Percentiles rank a stretch among this genome's conserved stretches.
These are phyloP conservation scores for Venusia cambrica DNA, from an alignment of 2,888 invertebrate species.

Conservation along the genomic window DNA sequence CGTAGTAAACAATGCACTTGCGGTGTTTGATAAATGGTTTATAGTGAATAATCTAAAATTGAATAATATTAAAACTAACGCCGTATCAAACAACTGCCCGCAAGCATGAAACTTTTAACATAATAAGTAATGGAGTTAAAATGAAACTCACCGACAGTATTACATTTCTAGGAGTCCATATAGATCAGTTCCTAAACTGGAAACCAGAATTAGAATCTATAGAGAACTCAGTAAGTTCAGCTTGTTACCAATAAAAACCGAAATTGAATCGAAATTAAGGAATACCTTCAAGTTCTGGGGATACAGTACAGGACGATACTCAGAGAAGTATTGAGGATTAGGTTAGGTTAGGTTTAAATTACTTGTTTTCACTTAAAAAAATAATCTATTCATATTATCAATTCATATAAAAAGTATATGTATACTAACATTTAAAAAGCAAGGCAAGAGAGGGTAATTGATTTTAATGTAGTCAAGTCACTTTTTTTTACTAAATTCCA, in stretches of 20 bases:
- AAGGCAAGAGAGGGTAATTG: too few species aligned
- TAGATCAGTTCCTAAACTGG: slow-evolving; percentile 8
- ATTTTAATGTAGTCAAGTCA: too few species aligned
- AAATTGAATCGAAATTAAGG: background rate
- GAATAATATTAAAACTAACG: slow-evolving; percentile 1
- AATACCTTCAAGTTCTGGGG: slow-evolving; percentile 4
- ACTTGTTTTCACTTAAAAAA: too few species aligned
- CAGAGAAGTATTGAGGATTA: too few species aligned
- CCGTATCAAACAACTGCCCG: background rate
- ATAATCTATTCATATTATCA: too few species aligned
- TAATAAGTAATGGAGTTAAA: background rate
- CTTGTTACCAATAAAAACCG: slow-evolving; percentile 1
- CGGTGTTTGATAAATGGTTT: slow-evolving; percentile 4
- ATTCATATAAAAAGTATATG: too few species aligned
- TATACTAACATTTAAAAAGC: too few species aligned
- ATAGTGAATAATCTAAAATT: slow-evolving; percentile 1
- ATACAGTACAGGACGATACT: too few species aligned
- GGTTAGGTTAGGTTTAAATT: too few species aligned
- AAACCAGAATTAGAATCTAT: slow-evolving; percentile 5
- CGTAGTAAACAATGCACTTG: background rate
- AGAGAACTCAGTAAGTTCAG: slow-evolving; percentile 5
- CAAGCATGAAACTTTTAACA: background rate
- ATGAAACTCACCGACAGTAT: background rate
- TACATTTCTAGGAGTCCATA: slow-evolving; percentile 3
- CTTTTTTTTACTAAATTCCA: too few species aligned